Evolutionary conservation across 2,888 invertebrate species (phyloP), one percentile per base, ranked within the genome.

Genomic region (Aspidapion aeneum): DNA sequence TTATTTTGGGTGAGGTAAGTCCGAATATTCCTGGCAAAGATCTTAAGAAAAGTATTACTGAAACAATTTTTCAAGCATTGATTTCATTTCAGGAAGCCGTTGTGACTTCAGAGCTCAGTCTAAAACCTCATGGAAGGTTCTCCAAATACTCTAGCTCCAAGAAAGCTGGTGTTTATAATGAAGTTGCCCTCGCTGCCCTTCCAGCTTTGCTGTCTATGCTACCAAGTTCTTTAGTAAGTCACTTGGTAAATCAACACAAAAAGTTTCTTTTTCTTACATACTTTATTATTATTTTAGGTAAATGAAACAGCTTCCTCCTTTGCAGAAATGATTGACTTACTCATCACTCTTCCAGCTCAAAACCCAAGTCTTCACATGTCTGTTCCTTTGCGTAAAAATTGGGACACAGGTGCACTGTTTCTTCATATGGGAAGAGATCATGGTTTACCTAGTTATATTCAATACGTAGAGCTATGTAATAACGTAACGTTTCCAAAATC

Each of bases 141-240:
- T 82, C 85, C 0, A 89, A 89, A 58, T 95, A 95, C 77, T 93
- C 94, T 0, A 94, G 94, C 69, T 86, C 89, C 0, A 87, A 89
- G 75, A 85, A 89, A 58, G 90, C 90, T 0, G 94, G 93, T 1
- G 85, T 91, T 5, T 90, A 86, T 74, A 88, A 91, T 64, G 91
- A 91, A 73, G 89, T 92, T 0, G 91, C 93, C 0, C 84, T 91
- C 50, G 86, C 90, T 1, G 88, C 87, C 1, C 80, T 90, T 57
- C 90, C 90, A 3, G 87, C 90, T 61, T 87, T 94, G 71, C 83
- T 88, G 19, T 90, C 92, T 49, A 88, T 93, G 86, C 85, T 91
- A 73, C 90, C 90, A 22, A 83, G 85, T 21, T 85, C 83, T 75
- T 80, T 90, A 84, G 89, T 90, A 80, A 75, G 77, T 73, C 7